Percentiles rank a stretch among this genome's conserved stretches.
These are phyloP conservation scores for Yponomeuta malinellus DNA, from an alignment of 2,888 invertebrate species.

Conservation along the genomic window DNA sequence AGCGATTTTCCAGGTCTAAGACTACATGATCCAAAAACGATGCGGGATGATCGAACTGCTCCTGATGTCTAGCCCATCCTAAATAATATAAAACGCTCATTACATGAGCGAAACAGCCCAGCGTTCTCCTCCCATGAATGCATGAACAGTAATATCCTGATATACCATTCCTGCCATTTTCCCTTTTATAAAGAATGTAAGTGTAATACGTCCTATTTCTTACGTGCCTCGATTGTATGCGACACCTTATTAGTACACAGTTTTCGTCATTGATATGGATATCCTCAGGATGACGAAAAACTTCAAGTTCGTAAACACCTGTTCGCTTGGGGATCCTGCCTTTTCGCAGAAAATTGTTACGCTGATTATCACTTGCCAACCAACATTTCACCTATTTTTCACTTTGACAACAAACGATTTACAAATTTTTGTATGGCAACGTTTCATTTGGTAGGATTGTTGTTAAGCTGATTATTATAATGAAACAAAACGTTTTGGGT, in stretches of 20 bases:
- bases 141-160: slow-evolving; percentile 17
- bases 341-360: too few species aligned
- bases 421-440: too few species aligned
- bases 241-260: slow-evolving; percentile 15
- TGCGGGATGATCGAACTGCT: slow-evolving; percentile 2
- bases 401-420: too few species aligned
- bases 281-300: slow-evolving; percentile 7
- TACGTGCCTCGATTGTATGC: slow-evolving; percentile 17
- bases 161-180: slow-evolving; percentile 17
- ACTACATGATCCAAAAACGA: slow-evolving; percentile 3
- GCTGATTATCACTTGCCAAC: too few species aligned
- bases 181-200: slow-evolving; percentile 15
- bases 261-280: slow-evolving; percentile 2
- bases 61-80: slow-evolving; percentile 17
- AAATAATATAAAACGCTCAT: slow-evolving; percentile 17
- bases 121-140: slow-evolving; percentile 18
- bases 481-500: too few species aligned
- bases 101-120: slow-evolving; percentile 19
- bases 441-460: too few species aligned
- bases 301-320: slow-evolving; percentile 16
- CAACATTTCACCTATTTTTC: too few species aligned
- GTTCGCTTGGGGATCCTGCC: neutral
- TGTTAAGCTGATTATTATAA: too few species aligned
- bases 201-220: slow-evolving; percentile 16
- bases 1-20: neutral